A percentile compares a stretch with the other conserved stretches of the same genome.
Evolutionary conservation across 2,797 vertebrate genomes (phyloP).

Genomic region (Hyperoplus lanceolatus): DNA sequence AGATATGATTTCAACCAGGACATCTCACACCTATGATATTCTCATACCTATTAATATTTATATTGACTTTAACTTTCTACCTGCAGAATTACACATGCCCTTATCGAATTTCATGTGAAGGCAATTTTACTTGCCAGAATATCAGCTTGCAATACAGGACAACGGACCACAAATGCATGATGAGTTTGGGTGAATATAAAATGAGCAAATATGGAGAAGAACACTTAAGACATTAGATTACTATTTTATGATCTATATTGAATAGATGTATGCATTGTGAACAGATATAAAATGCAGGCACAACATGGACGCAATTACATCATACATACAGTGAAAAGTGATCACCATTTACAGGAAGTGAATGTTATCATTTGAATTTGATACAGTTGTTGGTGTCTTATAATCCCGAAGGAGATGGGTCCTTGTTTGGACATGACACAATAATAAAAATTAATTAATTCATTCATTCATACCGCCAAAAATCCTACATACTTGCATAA

Average conservation of each 20-base stretch:
- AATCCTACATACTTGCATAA: too few relatives aligned
- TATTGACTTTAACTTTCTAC: background rate
- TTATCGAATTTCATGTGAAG: too few relatives aligned
- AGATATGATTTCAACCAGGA: background rate
- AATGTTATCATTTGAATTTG: too few relatives aligned
- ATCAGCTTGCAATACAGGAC: background rate
- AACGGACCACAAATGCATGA: background rate
- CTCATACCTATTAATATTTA: background rate
- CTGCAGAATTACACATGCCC: background rate
- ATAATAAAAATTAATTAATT: too few relatives aligned
- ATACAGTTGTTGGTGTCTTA: too few relatives aligned
- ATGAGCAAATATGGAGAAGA: background rate
- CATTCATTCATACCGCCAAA: too few relatives aligned
- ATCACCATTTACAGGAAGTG: too few relatives aligned
- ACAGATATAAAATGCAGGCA: background rate
- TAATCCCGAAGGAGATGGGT: too few relatives aligned
- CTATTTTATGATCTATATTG: background rate
- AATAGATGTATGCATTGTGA: background rate
- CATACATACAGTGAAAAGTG: background rate
- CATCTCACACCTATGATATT: background rate
- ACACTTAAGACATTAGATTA: background rate
- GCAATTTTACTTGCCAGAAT: background rate
- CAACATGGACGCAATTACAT: background rate
- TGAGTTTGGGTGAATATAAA: background rate
- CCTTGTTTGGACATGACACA: too few relatives aligned